Conservation (phyloP, 2,888 invertebrate species). For the Melinopterus prodromus region DNA sequence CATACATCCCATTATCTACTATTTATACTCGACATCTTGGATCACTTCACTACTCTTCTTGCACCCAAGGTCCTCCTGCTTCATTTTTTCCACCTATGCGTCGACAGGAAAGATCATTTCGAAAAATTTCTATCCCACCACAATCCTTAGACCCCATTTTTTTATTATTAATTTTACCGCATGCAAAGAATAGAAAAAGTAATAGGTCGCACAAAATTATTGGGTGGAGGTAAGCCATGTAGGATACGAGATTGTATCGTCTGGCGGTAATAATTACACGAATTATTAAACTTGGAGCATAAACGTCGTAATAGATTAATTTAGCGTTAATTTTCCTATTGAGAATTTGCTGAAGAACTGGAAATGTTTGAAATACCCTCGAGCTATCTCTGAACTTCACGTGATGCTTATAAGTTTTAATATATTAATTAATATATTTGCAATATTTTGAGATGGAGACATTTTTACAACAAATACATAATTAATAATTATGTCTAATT, state of each 20-base stretch:
- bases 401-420: not conserved
- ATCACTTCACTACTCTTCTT: slow-evolving; percentile 41
- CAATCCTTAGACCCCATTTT: not conserved
- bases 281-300: not conserved
- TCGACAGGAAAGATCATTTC: not conserved
- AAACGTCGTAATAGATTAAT: not conserved
- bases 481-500: too few species aligned
- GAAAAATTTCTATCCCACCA: not conserved
- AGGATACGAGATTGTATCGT: not conserved
- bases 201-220: not conserved
- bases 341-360: not conserved
- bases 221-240: not conserved
- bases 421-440: not conserved
- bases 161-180: not conserved
- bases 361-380: not conserved
- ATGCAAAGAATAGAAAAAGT: not conserved
- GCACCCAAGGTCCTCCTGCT: slow-evolving; percentile 44
- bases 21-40: slow-evolving; percentile 46
- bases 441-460: too few species aligned
- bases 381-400: not conserved
- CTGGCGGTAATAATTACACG: not conserved
- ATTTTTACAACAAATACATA: too few species aligned
- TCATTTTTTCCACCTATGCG: not conserved
- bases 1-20: slow-evolving; percentile 39
- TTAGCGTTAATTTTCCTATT: not conserved